Percentiles rank a stretch among this genome's conserved stretches.
phyloP scores from a whole-genome alignment of 2,888 invertebrate genomes.

The Piscicola geometra region DNA sequence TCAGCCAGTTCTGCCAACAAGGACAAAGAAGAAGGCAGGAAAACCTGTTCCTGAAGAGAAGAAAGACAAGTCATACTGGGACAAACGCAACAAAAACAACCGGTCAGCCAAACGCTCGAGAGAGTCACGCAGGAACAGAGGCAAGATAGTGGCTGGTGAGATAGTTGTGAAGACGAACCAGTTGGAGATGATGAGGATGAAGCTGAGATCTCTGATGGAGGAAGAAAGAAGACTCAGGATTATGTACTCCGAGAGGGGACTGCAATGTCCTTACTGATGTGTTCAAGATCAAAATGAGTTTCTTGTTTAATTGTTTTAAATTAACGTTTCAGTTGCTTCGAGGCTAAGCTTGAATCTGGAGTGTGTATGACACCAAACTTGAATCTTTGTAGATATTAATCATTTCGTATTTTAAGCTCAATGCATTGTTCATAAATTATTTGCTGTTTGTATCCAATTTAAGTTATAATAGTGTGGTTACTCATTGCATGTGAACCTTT shows the following conservation, averaged over 20 bases:
- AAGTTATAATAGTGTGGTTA: too few relatives aligned
- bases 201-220: background rate
- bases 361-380: too few relatives aligned
- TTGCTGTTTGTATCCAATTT: too few relatives aligned
- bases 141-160: constrained; percentile 45
- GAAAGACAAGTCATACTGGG: constrained; percentile 55
- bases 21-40: constrained; percentile 46
- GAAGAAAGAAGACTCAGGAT: constrained; percentile 6
- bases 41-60: constrained; percentile 46
- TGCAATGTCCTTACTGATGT: constrained; percentile 12
- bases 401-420: too few relatives aligned
- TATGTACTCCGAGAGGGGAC: background rate
- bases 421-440: too few relatives aligned
- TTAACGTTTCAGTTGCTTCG: too few relatives aligned
- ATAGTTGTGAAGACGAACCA: background rate
- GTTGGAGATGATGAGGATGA: background rate
- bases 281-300: too few relatives aligned
- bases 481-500: too few relatives aligned
- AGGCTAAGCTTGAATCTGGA: too few relatives aligned
- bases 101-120: constrained; percentile 56
- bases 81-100: constrained; percentile 56
- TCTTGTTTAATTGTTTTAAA: too few relatives aligned
- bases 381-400: too few relatives aligned
- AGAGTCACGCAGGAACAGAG: constrained; percentile 54
- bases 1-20: background rate